phyloP scores from a whole-genome alignment of 2,113 vertebrate species.

The Triplophysa dalaica region DNA sequence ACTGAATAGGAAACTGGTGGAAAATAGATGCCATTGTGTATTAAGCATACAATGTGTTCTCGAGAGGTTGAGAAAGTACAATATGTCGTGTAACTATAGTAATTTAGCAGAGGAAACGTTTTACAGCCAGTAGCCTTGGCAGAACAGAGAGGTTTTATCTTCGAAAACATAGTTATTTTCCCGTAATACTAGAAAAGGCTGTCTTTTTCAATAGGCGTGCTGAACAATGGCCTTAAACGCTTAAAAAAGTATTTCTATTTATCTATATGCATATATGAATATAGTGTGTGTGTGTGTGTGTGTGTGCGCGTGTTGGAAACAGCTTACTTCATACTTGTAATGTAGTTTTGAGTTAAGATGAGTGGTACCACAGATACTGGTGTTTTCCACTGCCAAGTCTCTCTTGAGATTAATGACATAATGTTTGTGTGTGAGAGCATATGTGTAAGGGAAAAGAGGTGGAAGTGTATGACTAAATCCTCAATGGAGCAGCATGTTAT shows the following conservation, averaged over 20 bases:
- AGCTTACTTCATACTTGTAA: slow-evolving; percentile 1
- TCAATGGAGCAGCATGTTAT: slow-evolving; percentile 48
- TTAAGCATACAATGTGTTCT: slow-evolving; percentile 10
- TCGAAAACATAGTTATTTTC: neutral
- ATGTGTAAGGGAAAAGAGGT: slow-evolving; percentile 36
- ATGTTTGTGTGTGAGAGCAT: slow-evolving; percentile 49
- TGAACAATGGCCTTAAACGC: neutral
- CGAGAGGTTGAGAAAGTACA: slow-evolving; percentile 9
- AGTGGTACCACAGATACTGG: slow-evolving; percentile 65
- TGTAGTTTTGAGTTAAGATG: slow-evolving; percentile 58
- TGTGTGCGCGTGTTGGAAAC: no score
- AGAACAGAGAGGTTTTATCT: neutral
- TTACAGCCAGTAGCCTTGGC: neutral
- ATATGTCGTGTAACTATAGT: neutral
- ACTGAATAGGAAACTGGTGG: slow-evolving; percentile 8
- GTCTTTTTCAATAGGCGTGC: neutral
- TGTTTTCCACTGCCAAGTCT: slow-evolving; percentile 70
- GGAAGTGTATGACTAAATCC: slow-evolving; percentile 42
- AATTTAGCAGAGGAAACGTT: slow-evolving; percentile 7
- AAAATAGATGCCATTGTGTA: slow-evolving; percentile 38
- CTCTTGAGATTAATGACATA: slow-evolving; percentile 68
- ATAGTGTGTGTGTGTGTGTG: neutral
- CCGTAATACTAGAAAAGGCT: neutral
- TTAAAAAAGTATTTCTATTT: neutral
- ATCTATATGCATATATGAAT: neutral